Conservation (phyloP, 2,797 vertebrate species). For the Catamblyrhynchus diadema region DNA sequence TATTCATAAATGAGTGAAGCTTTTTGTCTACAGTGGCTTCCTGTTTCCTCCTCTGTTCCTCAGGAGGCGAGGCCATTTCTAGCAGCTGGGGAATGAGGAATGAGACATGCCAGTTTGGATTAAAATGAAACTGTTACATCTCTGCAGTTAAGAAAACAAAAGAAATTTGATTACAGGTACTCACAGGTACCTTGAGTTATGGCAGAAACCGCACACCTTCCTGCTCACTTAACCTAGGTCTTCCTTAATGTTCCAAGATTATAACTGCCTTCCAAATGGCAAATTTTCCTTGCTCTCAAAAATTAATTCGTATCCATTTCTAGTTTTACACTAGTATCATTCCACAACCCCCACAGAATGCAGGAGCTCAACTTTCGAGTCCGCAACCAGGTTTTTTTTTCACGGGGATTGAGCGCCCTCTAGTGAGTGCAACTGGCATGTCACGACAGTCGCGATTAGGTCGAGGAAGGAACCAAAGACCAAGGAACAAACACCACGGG, state of each 20-base stretch:
- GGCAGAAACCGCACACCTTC: background rate
- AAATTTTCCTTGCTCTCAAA: background rate
- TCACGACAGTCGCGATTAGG: background rate
- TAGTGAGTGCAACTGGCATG: background rate
- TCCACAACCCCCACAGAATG: background rate
- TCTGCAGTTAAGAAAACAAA: background rate
- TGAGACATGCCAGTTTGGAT: background rate
- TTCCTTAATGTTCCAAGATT: background rate
- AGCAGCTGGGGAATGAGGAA: background rate
- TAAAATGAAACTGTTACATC: background rate
- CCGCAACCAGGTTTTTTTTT: rapidly evolving
- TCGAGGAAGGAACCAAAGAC: rapidly evolving
- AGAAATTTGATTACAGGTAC: background rate
- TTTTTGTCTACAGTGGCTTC: background rate
- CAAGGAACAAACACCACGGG: background rate
- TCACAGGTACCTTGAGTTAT: background rate
- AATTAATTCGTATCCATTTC: background rate
- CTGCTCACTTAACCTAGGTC: background rate
- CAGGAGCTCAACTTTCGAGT: rapidly evolving
- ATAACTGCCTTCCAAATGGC: background rate
- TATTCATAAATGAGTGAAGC: background rate
- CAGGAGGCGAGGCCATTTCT: background rate
- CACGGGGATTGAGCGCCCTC: background rate
- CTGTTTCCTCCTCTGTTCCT: background rate
- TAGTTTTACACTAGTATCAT: background rate